Base-by-base conservation (phyloP, 2,888 invertebrate species). In the Chloromyia formosa region DNA sequence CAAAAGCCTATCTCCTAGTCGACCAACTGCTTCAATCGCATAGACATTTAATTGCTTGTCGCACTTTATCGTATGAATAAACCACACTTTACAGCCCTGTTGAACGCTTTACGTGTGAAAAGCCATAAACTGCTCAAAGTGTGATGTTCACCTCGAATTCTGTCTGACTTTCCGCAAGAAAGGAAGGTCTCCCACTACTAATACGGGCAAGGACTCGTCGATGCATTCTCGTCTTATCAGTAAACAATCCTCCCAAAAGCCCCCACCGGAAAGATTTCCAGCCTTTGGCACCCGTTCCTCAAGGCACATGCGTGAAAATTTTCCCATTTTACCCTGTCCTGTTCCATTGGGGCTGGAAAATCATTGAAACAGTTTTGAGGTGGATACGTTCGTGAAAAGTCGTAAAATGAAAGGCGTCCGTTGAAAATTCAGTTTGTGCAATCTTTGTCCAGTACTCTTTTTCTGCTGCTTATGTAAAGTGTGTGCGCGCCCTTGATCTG, bases 381-480 rank as follows among this genome's bases (percentile, higher is more conserved):
- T 71, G 35, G 71, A 71, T 71, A 56, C 56, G 56, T 71, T 12
- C 71, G 71, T 71, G 71, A 56, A 56, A 56, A 56, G 58, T 35
- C 71, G 71, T 56, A 71, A 71, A 58, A 71, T 56, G 56, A 71
- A 71, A 58, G 16, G 35, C 18, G 71, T 56, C 71, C 71, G 56
- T 12, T n/a, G 40, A 56, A 40, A 60, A 27, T 40, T 35, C 56
- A 35, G 27, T 23, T 20, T 35, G 18, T 56, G 18, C 71, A 56
- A 71, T 14, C 56, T 71, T 35, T 35, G 42, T 71, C 56, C 69
- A 66, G 66, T 66, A 1, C 45, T 66, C 40, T 42, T 66, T 62
- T 66, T 35, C 1, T 22, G 66, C 35, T 64, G 9, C 22, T 66
- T 49, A 35, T 45, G 49, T 35, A 66, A 66, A 49, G 45, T 66